Evolutionary conservation across 2,888 invertebrate species (phyloP).

Genomic region (Drymonia ruficornis): DNA sequence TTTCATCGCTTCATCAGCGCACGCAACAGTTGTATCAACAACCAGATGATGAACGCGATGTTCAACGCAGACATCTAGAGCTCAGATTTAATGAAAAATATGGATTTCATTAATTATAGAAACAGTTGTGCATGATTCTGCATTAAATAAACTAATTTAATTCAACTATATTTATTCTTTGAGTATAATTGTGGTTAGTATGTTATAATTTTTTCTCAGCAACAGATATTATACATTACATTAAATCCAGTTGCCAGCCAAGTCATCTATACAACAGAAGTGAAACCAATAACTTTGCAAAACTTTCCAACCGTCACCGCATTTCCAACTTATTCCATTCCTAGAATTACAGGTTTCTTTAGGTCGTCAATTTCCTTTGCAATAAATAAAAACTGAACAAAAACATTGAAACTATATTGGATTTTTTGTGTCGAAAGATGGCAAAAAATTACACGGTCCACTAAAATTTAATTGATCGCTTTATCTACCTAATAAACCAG

Average conservation of each 20-base stretch:
- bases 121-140: no score
- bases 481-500: conserved; percentile 2
- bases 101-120: background rate
- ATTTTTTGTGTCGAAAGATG: background rate
- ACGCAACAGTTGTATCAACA: conserved; percentile 2
- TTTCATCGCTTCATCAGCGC: conserved; percentile 1
- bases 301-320: background rate
- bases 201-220: background rate
- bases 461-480: conserved; percentile 5
- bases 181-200: no score
- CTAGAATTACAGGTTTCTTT: background rate
- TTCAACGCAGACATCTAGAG: background rate
- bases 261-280: background rate
- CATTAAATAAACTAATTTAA: no score
- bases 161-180: no score
- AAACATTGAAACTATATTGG: background rate
- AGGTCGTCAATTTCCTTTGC: background rate
- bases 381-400: conserved; percentile 3
- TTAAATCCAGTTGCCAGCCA: background rate
- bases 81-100: background rate
- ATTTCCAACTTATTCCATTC: background rate
- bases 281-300: background rate
- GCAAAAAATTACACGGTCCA: conserved; percentile 5
- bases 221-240: background rate
- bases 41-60: background rate